Conservation (phyloP, 2,113 vertebrate species). For the Otus sunia region DNA sequence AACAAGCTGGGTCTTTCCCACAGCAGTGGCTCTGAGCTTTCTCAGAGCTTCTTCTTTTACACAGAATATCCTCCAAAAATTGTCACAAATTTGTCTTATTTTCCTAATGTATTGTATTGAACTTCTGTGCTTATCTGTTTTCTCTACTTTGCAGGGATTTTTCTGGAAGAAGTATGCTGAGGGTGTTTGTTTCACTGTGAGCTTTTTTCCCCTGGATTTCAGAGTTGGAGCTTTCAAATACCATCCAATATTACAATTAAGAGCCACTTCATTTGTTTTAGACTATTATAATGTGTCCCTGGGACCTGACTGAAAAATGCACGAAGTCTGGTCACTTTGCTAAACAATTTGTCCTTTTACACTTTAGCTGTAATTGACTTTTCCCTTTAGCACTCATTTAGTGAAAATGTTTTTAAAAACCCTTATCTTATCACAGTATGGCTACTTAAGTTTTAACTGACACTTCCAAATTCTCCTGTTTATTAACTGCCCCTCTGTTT, state of each 20-base stretch:
- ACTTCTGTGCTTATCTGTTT: not conserved
- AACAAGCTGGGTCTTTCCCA: not conserved
- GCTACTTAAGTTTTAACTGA: not conserved
- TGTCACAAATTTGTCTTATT: not conserved
- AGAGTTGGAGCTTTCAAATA: not conserved
- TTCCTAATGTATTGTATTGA: not conserved
- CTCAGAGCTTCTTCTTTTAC: not conserved
- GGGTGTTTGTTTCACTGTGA: not conserved
- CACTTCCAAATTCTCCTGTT: not conserved
- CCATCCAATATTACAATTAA: not conserved
- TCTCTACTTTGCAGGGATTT: not conserved
- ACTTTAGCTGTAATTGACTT: not conserved
- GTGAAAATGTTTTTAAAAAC: not conserved
- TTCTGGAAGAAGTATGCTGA: not conserved
- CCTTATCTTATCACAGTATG: not conserved
- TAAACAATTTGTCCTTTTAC: not conserved
- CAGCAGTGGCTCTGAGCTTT: not conserved
- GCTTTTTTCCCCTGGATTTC: not conserved
- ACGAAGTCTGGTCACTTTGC: not conserved
- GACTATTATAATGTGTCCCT: not conserved
- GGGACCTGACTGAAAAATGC: not conserved
- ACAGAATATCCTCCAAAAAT: not conserved
- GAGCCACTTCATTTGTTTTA: not conserved
- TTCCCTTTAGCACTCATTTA: not conserved
- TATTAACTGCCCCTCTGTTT: not conserved